Base-by-base conservation (phyloP, 2,113 vertebrate genomes). In the Pantherophis guttatus region DNA sequence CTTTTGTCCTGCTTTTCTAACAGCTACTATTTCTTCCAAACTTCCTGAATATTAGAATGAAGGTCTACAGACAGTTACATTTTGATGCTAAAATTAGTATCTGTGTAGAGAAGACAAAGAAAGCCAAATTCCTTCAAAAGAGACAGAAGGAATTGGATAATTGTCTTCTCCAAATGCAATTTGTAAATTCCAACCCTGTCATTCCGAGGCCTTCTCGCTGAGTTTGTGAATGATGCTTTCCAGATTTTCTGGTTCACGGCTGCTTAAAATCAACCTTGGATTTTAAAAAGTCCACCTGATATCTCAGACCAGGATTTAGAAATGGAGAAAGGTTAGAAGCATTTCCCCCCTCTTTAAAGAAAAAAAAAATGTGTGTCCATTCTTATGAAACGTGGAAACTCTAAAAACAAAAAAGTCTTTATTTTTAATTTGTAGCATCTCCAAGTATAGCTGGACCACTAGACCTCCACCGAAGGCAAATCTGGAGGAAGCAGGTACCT, bases 71-170 rank as follows among this genome's bases (percentile, higher is more conserved):
- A 59, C 88, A 26, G 39, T 58, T 90, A 39, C 53, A 59, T 90
- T 21, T 9, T 85, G n/a, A 19, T 89, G 70, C 53, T 93, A 85
- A 93, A 89, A 81, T 93, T 59, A 86, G 92, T 86, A 23, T 21
- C 70, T 19, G 3, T n/a, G 8, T 23, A 86, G 54, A 90, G 29
- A 33, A 90, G 44, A 75, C 92, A 62, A 2, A 59, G 88, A 93
- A 86, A 93, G 55, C 17, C 50, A 29, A 44, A 86, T 13, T 9
- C 44, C 90, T 93, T 90, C 88, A 86, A 93, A 86, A 86, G 54
- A 58, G 54, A 90, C 70, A 85, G 55, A 58, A 59, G 55, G 55
- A 93, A 53, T 55, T 86, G 54, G 86, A 33, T 86, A 59, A 93
- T 53, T 55, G 26, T 44, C 53, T 81, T 89, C 39, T 85, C 88